phyloP scores from a whole-genome alignment of 2,797 vertebrate genomes.

The Sylvilagus floridanus region DNA sequence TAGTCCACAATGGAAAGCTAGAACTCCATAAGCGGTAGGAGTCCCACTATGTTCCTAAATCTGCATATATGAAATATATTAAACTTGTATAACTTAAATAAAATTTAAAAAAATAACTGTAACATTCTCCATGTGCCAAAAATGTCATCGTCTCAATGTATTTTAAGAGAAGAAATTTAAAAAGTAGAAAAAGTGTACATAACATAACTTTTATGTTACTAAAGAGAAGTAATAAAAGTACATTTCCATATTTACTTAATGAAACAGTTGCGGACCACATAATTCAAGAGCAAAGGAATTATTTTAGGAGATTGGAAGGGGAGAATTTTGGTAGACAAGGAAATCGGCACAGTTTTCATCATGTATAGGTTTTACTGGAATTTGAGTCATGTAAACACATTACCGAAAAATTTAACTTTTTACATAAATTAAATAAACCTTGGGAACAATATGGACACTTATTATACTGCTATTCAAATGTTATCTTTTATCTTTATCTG shows the following conservation, averaged over 20 bases:
- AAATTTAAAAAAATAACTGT: not conserved
- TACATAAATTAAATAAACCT: not conserved
- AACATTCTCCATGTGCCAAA: not conserved
- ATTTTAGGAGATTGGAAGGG: not conserved
- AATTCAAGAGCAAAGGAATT: not conserved
- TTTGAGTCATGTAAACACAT: not conserved
- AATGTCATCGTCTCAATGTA: not conserved
- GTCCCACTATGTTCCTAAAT: too few relatives aligned
- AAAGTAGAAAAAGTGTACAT: not conserved
- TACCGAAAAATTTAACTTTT: not conserved
- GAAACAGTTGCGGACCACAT: not conserved
- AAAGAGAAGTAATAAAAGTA: not conserved
- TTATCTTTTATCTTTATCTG: conserved; percentile 8
- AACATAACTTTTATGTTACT: not conserved
- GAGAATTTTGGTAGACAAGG: not conserved
- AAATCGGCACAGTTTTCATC: not conserved
- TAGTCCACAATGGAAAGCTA: not conserved
- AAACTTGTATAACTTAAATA: too few relatives aligned
- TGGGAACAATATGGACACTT: not conserved
- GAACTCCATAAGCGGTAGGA: not conserved
- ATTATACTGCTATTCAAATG: not conserved
- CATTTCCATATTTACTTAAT: conserved; percentile 12
- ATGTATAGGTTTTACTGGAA: not conserved
- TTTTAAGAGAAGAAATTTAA: not conserved
- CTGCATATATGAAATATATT: too few relatives aligned